Base-by-base conservation (phyloP, 2,888 invertebrate genomes). In the Andrena minutula region DNA sequence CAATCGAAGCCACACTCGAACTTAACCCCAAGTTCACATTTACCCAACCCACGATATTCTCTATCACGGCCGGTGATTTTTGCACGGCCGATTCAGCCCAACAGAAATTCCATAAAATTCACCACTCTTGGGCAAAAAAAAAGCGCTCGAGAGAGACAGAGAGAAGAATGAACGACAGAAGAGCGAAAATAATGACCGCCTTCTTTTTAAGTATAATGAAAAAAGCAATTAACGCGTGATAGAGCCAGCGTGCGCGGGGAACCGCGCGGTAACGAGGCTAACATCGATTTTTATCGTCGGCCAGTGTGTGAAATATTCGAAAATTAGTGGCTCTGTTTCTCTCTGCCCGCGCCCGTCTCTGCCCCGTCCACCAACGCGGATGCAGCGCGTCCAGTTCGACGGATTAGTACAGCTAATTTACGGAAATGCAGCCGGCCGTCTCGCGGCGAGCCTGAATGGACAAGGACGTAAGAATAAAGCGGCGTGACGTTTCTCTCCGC, bases 391-490 rank as follows among this genome's bases (percentile, higher is more conserved):
- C 16, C 56, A 30, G 63, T 74, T 53, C 65, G 60, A 56, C 28
- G 47, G 71, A 75, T 82, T 63, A 68, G 65, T 35, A 47, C 23
- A 20, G 49, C 64, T 83, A 83, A 86, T 83, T 83, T 71, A 61
- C 73, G 80, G 73, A 83, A 86, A 83, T 49, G 72, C 75, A 58
- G 80, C 3, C 47, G 81, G 20, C 35, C 68, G 28, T 23, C 23
- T 20, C 56, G 63, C 51, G 58, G 61, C 51, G 69, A 58, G 64
- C 65, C 70, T 75, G 82, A 84, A 85, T 72, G 77, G 81, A 75
- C 89, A 88, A 89, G 88, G 88, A 86, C 90, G 83, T 81, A 84
- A 89, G 79, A 86, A 82, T 86, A 86, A 83, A 90, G 84, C 76
- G 41, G 41, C 49, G 41, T 63, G 61, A 87, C 84, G 86, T 79